phyloP scores from a whole-genome alignment of 37 sponge, comb jelly and placozoan species.

The Ianthella basta region DNA sequence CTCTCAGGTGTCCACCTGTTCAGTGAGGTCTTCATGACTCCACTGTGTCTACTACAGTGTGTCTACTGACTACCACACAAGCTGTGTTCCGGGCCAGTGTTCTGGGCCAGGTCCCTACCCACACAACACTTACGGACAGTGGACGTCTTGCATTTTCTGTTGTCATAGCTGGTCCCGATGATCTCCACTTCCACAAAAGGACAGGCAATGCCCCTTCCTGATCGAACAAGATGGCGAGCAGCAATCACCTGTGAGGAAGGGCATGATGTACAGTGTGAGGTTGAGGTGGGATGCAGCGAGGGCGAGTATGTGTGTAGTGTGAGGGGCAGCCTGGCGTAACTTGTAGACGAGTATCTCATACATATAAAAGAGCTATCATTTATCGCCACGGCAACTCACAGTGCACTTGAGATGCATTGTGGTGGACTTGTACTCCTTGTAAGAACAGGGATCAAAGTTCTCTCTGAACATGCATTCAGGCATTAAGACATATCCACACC shows the following conservation, averaged over 20 bases:
- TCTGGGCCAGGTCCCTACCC: too few relatives aligned
- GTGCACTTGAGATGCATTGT: conserved; percentile 35
- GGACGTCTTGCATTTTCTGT: conserved; percentile 72
- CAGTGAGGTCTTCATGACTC: too few relatives aligned
- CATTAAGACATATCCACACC: conserved; percentile 95
- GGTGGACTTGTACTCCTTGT: conserved; percentile 30
- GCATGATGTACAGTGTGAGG: background rate
- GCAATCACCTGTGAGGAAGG: conserved; percentile 69
- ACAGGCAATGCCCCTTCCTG: conserved; percentile 83
- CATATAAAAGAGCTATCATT: too few relatives aligned
- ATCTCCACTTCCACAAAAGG: conserved; percentile 90
- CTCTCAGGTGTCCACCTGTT: too few relatives aligned
- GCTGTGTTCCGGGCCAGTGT: too few relatives aligned
- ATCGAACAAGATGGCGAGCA: conserved; percentile 81
- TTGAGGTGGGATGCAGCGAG: too few relatives aligned
- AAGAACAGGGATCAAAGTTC: conserved; percentile 82
- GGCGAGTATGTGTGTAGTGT: too few relatives aligned
- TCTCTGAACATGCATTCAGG: conserved; percentile 87
- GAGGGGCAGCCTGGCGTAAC: too few relatives aligned
- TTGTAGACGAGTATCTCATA: too few relatives aligned
- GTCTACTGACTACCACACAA: too few relatives aligned
- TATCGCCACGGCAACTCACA: too few relatives aligned
- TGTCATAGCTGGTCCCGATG: conserved; percentile 80
- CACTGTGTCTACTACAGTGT: too few relatives aligned
- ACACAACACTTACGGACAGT: conserved; percentile 67